Evolutionary conservation across 2,888 invertebrate species (phyloP).

Genomic region (Drosophila prolongata): DNA sequence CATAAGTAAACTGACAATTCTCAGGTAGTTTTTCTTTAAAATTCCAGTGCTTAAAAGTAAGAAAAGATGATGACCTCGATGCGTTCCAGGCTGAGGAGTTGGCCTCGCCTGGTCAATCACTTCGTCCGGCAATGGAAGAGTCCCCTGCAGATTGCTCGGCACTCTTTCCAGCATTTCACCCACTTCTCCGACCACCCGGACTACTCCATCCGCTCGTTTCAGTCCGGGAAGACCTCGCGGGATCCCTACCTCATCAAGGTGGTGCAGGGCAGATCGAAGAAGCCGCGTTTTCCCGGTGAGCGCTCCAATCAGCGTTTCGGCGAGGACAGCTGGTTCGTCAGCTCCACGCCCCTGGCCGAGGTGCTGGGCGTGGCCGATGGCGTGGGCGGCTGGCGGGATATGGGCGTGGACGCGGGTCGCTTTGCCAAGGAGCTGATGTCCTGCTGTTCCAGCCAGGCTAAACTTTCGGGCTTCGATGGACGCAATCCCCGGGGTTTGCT

Average conservation of each 20-base stretch:
- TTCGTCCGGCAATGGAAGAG: neutral
- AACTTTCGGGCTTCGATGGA: constrained; percentile 93
- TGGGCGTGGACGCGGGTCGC: constrained; percentile 97
- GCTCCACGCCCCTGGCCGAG: constrained; percentile 58
- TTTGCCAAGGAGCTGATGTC: constrained; percentile 97
- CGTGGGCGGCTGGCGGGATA: constrained; percentile 98
- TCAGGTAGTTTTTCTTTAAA: neutral
- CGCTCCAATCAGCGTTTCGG: constrained; percentile 45
- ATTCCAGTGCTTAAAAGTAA: neutral
- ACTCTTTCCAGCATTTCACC: neutral
- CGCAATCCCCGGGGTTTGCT: constrained; percentile 93
- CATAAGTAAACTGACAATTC: neutral
- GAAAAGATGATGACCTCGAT: neutral
- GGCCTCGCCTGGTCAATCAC: neutral
- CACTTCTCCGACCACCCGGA: neutral
- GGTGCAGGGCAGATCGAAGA: constrained; percentile 58
- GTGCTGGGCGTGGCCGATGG: constrained; percentile 95
- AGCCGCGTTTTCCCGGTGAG: neutral
- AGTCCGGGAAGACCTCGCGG: neutral
- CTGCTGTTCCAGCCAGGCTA: constrained; percentile 94
- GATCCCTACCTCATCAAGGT: constrained; percentile 56
- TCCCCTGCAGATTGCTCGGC: constrained; percentile 1
- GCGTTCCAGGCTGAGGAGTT: neutral
- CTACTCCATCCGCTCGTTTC: too few species aligned
- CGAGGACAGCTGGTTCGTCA: constrained; percentile 66